phyloP scores from a whole-genome alignment of 1,140 invertebrate species.

The Aphelenchoides avenae region DNA sequence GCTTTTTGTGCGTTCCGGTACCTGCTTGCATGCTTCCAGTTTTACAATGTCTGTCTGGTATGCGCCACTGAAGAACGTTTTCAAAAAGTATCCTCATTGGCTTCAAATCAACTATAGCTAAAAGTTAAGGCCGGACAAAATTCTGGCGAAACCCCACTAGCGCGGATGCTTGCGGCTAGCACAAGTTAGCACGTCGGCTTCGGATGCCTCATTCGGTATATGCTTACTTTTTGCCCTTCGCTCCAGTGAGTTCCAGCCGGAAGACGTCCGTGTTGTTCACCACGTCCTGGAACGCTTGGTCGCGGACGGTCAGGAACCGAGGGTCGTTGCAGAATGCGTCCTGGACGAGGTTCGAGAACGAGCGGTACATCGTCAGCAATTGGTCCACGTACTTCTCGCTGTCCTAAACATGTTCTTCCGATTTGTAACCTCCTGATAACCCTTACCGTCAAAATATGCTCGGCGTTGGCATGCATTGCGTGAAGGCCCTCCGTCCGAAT shows the following conservation, averaged over 20 bases:
- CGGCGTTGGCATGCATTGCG: conserved; percentile 92
- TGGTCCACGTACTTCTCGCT: conserved; percentile 98
- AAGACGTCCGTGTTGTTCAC: conserved; percentile 98
- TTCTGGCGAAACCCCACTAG: not conserved
- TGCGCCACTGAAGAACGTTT: no score
- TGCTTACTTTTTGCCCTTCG: conserved; percentile 64
- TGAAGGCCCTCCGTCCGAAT: conserved; percentile 86
- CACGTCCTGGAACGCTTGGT: conserved; percentile 94
- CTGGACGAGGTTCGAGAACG: conserved; percentile 83
- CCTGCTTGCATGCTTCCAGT: no score
- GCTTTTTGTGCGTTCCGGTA: no score
- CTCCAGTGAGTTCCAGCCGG: conserved; percentile 70
- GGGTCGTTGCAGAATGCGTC: conserved; percentile 96
- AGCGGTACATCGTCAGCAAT: conserved; percentile 82
- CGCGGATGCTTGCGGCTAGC: no score
- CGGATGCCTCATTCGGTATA: no score
- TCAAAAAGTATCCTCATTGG: no score
- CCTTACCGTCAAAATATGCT: conserved; percentile 77
- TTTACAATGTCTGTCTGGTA: no score
- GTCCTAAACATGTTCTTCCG: conserved; percentile 66
- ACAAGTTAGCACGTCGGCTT: no score
- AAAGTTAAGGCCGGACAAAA: not conserved
- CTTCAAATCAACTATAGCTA: no score
- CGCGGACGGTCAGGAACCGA: conserved; percentile 88
- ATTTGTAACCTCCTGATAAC: not conserved